These are phyloP conservation scores for Plutomurus gul DNA, from an alignment of 1,140 invertebrate genomes.

Conservation along the genomic window DNA sequence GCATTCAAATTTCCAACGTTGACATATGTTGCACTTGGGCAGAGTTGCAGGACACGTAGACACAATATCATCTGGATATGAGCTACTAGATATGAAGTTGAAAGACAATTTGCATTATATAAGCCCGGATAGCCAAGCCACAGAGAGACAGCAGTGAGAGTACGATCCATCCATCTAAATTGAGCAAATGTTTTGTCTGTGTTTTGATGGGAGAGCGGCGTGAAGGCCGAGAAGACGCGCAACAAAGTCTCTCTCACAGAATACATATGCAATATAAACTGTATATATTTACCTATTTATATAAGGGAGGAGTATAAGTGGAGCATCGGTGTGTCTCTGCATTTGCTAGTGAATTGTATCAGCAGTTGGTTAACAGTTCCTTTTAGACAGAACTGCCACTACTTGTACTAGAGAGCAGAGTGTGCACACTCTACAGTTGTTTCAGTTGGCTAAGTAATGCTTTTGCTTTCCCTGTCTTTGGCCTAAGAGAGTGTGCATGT, in stretches of 20 bases:
- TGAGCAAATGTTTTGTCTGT: neutral
- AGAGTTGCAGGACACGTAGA: neutral
- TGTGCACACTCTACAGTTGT: neutral
- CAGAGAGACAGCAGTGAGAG: neutral
- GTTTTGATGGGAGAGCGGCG: neutral
- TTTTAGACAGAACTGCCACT: neutral
- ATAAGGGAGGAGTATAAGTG: neutral
- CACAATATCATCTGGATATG: neutral
- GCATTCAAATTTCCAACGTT: conserved; percentile 15
- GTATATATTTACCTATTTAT: neutral
- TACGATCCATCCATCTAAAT: neutral
- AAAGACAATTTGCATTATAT: neutral
- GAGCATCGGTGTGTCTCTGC: neutral
- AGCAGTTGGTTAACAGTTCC: neutral
- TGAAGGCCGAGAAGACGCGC: neutral
- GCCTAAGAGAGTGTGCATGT: neutral
- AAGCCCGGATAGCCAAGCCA: neutral
- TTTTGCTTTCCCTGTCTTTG: neutral
- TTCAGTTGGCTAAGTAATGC: neutral
- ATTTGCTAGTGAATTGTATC: neutral
- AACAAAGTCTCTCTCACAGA: neutral
- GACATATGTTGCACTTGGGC: conserved; percentile 19
- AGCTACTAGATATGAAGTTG: neutral
- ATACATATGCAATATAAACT: neutral
- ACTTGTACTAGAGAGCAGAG: no score